Base-by-base conservation (phyloP, 2,797 vertebrate species). In the Knipowitschia caucasica region DNA sequence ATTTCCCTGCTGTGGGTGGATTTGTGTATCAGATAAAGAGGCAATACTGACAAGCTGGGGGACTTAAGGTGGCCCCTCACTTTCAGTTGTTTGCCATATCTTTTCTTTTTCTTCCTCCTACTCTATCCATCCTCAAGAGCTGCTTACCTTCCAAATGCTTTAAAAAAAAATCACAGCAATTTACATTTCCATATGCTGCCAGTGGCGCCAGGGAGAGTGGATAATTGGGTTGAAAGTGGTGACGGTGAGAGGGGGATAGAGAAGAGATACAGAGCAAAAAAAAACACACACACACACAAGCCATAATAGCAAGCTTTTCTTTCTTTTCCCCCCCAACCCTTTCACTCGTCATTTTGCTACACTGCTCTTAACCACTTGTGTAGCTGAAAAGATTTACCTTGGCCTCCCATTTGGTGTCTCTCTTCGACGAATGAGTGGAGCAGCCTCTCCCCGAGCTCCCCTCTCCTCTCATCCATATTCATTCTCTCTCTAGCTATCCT, bases 171-270 rank as follows among this genome's bases (percentile, higher is more conserved):
- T 82, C 82, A 75, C 68, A 78, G 78, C 85, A 86, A 88, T 91
- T 89, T 89, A 89, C 88, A 91, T 91, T 90, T 91, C 89, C 88
- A 90, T 90, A 89, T 87, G 88, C 86, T 88, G 86, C 79, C 85
- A 88, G 83, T 88, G 88, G 89, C 84, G 83, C 85, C 86, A 84
- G 77, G 73, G 79, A 90, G 87, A 91, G 89, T 88, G 88, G 89
- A 90, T 92, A 91, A 91, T 92, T 92, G 85, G 87, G 83, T 88
- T 87, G 86, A 90, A 90, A 88, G 85, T 81, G 85, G 86, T 88
- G 82, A 86, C 73, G 82, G 83, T 78, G 85, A 87, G 78, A 88
- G 87, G 77, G 81, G 72, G 75, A 82, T 80, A 80, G 87, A 89
- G 83, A 33, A 83, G 77, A 81, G 85, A 87, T 78, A 86, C 79